Percentiles rank a stretch among this genome's conserved stretches.
Evolutionary conservation across 2,888 invertebrate genomes (phyloP).

Genomic region (Nebria salina): DNA sequence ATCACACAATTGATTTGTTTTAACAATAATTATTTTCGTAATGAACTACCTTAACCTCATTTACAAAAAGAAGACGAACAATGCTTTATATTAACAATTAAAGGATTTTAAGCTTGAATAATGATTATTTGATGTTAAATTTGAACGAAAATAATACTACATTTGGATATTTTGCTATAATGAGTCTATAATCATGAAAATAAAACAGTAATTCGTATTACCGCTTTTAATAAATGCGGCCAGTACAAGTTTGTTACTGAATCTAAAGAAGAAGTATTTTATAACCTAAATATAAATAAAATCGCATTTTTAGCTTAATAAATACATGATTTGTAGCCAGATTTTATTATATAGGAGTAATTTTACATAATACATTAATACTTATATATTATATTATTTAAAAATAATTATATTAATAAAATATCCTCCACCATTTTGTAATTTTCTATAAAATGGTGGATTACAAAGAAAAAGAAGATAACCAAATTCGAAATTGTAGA

Average conservation of each 20-base stretch:
- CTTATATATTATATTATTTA: background rate
- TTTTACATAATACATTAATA: slow-evolving; percentile 23
- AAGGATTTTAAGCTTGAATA: background rate
- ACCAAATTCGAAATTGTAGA: background rate
- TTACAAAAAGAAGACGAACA: background rate
- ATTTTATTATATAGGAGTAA: slow-evolving; percentile 14
- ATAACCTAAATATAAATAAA: slow-evolving; percentile 14
- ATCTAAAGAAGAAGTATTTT: slow-evolving; percentile 33
- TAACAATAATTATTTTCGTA: background rate
- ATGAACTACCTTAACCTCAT: background rate
- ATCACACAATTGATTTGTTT: background rate
- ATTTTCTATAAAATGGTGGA: background rate
- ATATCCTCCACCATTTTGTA: background rate
- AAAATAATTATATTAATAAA: background rate
- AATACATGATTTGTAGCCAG: background rate
- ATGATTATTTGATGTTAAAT: background rate
- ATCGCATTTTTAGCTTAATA: background rate
- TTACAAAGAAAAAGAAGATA: slow-evolving; percentile 6
- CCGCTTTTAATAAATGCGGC: slow-evolving; percentile 26
- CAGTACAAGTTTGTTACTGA: slow-evolving; percentile 9
- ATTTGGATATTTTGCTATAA: background rate
- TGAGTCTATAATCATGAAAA: background rate
- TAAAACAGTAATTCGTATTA: background rate
- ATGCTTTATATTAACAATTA: background rate
- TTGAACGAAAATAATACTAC: background rate